Evolutionary conservation across 2,113 vertebrate genomes (phyloP).

Genomic region (Balaenoptera acutorostrata): DNA sequence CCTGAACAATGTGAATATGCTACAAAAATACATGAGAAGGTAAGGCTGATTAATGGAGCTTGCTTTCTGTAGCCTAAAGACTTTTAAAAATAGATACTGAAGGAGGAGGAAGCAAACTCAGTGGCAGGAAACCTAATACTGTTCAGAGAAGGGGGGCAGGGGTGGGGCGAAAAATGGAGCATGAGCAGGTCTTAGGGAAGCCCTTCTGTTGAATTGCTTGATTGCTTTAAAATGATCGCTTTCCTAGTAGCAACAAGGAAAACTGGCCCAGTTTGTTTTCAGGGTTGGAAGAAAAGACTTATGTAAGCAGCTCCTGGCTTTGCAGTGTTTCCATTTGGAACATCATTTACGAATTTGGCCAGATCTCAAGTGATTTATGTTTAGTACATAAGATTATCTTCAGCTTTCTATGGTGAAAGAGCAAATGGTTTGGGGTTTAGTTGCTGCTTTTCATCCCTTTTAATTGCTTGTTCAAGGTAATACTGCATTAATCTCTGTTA

Average conservation of each 20-base stretch:
- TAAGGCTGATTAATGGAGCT: neutral
- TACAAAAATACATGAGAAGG: neutral
- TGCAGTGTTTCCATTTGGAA: slow-evolving; percentile 39
- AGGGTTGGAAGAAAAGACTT: slow-evolving; percentile 53
- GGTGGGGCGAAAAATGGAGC: slow-evolving; percentile 24
- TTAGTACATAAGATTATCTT: slow-evolving; percentile 62
- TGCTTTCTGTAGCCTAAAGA: slow-evolving; percentile 3
- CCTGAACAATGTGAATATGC: neutral
- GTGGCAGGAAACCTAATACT: slow-evolving; percentile 16
- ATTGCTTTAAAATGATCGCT: slow-evolving; percentile 38
- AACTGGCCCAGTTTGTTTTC: slow-evolving; percentile 68
- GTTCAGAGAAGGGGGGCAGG: neutral
- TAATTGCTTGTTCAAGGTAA: slow-evolving; percentile 58
- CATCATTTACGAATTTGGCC: neutral
- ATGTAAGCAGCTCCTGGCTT: slow-evolving; percentile 31
- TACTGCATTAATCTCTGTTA: slow-evolving; percentile 39
- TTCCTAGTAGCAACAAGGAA: slow-evolving; percentile 73
- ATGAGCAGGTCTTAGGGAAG: slow-evolving; percentile 19
- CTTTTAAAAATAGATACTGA: neutral
- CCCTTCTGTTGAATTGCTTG: slow-evolving; percentile 20
- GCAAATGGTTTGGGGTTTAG: slow-evolving; percentile 46
- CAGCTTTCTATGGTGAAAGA: slow-evolving; percentile 46
- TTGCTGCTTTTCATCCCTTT: slow-evolving; percentile 53
- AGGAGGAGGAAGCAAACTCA: slow-evolving; percentile 2
- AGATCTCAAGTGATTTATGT: slow-evolving; percentile 49